Conservation (phyloP, 2,888 invertebrate genomes). For the Caenorhabditis uteleia region DNA sequence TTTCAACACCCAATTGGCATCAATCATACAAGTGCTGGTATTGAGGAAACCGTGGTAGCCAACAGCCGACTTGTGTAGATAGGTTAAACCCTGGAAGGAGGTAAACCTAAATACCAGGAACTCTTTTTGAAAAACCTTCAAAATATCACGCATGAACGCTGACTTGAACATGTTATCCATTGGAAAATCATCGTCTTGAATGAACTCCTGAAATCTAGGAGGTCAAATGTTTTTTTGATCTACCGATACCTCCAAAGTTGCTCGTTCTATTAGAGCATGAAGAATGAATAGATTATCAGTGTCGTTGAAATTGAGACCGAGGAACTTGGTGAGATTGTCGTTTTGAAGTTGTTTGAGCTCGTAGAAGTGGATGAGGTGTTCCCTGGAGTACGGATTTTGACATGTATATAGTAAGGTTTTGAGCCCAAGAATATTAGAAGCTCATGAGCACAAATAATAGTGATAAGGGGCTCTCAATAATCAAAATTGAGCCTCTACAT, state of each 20-base stretch:
- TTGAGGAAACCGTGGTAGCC: conserved; percentile 62
- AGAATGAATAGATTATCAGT: conserved; percentile 54
- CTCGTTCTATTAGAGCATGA: conserved; percentile 60
- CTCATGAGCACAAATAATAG: background rate
- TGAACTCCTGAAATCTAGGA: conserved; percentile 53
- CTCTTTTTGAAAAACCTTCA: conserved; percentile 32
- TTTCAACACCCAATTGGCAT: conserved; percentile 67
- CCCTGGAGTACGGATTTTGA: conserved; percentile 14
- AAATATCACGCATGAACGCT: conserved; percentile 65
- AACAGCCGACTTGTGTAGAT: conserved; percentile 61
- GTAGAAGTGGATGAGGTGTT: conserved; percentile 53
- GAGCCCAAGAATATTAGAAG: background rate
- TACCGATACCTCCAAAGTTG: conserved; percentile 51
- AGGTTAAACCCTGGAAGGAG: conserved; percentile 54
- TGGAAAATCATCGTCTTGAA: conserved; percentile 58
- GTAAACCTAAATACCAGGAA: too few species aligned
- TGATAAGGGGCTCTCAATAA: too few species aligned
- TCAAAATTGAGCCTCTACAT: too few species aligned
- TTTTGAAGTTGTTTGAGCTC: conserved; percentile 61
- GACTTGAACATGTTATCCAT: conserved; percentile 67
- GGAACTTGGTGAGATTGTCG: conserved; percentile 61
- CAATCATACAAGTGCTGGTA: conserved; percentile 61
- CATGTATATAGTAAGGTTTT: background rate
- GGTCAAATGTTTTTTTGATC: background rate
- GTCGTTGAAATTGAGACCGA: conserved; percentile 65